Evolutionary conservation across 1,140 invertebrate genomes (phyloP).

Genomic region (Zelostemma sp.): DNA sequence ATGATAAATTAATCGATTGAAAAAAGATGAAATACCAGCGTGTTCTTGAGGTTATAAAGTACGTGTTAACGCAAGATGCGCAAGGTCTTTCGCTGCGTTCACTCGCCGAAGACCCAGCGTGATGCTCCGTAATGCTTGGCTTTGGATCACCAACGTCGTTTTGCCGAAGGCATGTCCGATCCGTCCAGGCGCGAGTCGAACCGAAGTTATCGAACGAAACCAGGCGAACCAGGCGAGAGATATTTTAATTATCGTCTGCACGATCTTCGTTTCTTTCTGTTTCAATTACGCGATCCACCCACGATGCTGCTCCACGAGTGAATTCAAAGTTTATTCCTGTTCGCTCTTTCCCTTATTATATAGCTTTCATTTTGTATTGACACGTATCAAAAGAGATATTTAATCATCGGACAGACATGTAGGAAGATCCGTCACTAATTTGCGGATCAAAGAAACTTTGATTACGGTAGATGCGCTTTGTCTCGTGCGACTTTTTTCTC

Average conservation of each 20-base stretch:
- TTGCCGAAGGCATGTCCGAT: constrained; percentile 55
- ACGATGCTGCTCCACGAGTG: constrained; percentile 27
- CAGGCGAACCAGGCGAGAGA: constrained; percentile 37
- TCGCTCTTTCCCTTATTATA: too few relatives aligned
- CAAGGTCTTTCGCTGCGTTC: constrained; percentile 16
- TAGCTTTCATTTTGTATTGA: too few relatives aligned
- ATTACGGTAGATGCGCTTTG: constrained; percentile 42
- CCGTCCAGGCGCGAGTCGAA: constrained; percentile 41
- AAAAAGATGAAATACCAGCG: too few relatives aligned
- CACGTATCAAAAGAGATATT: too few relatives aligned
- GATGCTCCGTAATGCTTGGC: constrained; percentile 49
- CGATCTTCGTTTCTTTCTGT: constrained; percentile 56
- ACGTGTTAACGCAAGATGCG: not conserved
- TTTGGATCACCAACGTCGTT: constrained; percentile 62
- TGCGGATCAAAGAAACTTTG: constrained; percentile 64
- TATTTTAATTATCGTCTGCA: constrained; percentile 62
- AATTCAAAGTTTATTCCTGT: too few relatives aligned
- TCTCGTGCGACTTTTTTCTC: constrained; percentile 51
- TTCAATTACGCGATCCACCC: constrained; percentile 51
- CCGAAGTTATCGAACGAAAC: constrained; percentile 57
- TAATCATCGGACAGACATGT: constrained; percentile 37
- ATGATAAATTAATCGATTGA: too few relatives aligned
- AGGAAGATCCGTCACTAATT: constrained; percentile 62
- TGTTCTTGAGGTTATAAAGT: too few relatives aligned
- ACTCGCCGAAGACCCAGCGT: not conserved